Conservation (phyloP, 2,888 invertebrate species). For the Andrena bicolor region DNA sequence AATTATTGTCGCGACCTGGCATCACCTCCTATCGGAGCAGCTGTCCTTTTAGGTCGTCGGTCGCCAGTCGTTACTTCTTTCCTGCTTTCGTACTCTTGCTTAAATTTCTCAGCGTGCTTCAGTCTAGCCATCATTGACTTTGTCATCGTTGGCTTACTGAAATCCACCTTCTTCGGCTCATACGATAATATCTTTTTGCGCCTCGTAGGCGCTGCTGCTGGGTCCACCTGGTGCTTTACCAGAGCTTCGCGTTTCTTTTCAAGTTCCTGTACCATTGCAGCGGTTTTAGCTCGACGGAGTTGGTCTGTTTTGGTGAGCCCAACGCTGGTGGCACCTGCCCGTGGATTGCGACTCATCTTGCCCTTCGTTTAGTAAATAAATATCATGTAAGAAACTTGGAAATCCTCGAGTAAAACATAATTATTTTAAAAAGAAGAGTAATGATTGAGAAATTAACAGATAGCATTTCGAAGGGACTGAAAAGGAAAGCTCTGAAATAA, state of each 20-base stretch:
- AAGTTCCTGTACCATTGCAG: slow-evolving; percentile 64
- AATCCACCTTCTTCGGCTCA: slow-evolving; percentile 76
- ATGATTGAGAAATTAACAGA: not conserved
- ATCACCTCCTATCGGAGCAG: slow-evolving; percentile 73
- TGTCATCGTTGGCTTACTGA: slow-evolving; percentile 74
- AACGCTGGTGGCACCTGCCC: not conserved
- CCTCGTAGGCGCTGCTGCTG: slow-evolving; percentile 7
- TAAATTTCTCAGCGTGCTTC: slow-evolving; percentile 72
- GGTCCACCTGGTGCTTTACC: slow-evolving; percentile 28
- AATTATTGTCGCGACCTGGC: slow-evolving; percentile 60
- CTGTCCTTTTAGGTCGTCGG: slow-evolving; percentile 63
- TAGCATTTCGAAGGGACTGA: not conserved
- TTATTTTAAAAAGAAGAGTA: not conserved
- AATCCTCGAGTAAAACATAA: not conserved
- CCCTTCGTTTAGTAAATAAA: not conserved
- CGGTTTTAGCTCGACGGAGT: slow-evolving; percentile 72
- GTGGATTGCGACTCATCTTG: slow-evolving; percentile 41
- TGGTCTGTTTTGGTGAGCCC: slow-evolving; percentile 71
- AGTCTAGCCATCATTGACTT: slow-evolving; percentile 78
- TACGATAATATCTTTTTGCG: slow-evolving; percentile 23
- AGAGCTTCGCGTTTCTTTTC: slow-evolving; percentile 38
- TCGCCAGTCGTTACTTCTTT: not conserved
- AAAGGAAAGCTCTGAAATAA: not conserved
- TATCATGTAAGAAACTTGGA: not conserved
- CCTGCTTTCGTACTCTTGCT: slow-evolving; percentile 65